Evolutionary conservation across 2,113 vertebrate genomes (phyloP).

Genomic region (Rutilus rutilus): DNA sequence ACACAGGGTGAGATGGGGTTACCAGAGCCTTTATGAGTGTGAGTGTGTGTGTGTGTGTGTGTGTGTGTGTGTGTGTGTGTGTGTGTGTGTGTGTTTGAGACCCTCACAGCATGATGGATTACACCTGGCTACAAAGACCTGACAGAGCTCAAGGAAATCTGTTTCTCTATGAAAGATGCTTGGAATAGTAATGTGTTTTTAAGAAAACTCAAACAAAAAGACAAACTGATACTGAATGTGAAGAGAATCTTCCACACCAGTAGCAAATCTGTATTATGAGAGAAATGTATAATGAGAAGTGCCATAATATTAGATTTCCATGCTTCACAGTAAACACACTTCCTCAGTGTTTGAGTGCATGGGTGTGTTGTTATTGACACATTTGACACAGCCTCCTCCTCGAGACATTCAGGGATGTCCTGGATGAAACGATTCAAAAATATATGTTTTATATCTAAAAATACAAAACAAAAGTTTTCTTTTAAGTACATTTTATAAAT

Average conservation of each 20-base stretch:
- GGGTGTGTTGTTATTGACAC: neutral
- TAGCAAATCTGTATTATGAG: neutral
- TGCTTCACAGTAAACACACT: neutral
- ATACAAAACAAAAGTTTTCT: too few relatives aligned
- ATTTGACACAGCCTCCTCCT: neutral
- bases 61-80: neutral
- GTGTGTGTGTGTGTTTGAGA: neutral
- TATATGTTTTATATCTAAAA: too few relatives aligned
- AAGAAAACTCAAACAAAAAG: slow-evolving; percentile 6
- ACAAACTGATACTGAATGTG: neutral
- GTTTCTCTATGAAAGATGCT: slow-evolving; percentile 1
- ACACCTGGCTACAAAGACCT: neutral
- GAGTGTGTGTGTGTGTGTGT: too few relatives aligned
- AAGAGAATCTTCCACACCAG: neutral
- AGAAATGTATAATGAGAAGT: neutral
- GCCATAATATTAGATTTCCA: neutral
- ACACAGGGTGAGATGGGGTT: slow-evolving; percentile 8
- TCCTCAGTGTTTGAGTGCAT: neutral
- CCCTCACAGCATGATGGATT: slow-evolving; percentile 23
- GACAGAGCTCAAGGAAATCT: slow-evolving; percentile 17
- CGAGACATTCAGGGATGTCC: neutral
- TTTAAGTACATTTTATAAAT: too few relatives aligned
- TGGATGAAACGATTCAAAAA: too few relatives aligned
- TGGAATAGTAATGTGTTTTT: slow-evolving; percentile 20
- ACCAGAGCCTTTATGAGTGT: neutral